Conservation (phyloP, 35 echinoderm and acorn worm species). For the Eucidaris tribuloides region DNA sequence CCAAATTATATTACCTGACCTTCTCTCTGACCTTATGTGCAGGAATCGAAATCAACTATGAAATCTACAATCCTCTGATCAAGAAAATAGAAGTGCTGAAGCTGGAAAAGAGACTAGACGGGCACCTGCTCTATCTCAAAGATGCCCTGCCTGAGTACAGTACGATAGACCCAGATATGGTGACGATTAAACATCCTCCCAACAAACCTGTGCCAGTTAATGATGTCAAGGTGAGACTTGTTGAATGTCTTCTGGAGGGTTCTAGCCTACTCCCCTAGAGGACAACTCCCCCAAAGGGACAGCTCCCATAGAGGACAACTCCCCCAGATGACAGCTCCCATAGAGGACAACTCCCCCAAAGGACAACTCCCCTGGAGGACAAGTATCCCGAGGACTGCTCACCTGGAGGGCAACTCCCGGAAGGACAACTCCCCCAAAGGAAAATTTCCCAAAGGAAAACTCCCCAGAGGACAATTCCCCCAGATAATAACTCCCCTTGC, state of each 20-base stretch:
- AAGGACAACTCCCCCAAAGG: too few relatives aligned
- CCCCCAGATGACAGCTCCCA: too few relatives aligned
- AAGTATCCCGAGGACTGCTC: background rate
- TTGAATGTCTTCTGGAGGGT: background rate
- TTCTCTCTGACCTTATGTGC: too few relatives aligned
- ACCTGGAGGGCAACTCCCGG: background rate
- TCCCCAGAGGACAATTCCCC: too few relatives aligned
- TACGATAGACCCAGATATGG: slow-evolving; percentile 93
- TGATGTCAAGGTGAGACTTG: slow-evolving; percentile 68
- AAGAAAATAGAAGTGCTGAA: slow-evolving; percentile 88
- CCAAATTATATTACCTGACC: too few relatives aligned
- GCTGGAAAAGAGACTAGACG: slow-evolving; percentile 80
- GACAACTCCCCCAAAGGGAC: too few relatives aligned
- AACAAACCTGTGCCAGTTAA: slow-evolving; percentile 72
- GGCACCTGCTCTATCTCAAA: slow-evolving; percentile 69
- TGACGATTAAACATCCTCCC: slow-evolving; percentile 68
- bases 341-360: too few relatives aligned
- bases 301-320: too few relatives aligned
- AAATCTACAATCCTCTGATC: slow-evolving; percentile 87
- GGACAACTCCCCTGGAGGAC: too few relatives aligned
- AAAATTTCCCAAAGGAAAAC: too few relatives aligned
- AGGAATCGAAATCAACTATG: slow-evolving; percentile 88
- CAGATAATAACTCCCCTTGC: too few relatives aligned
- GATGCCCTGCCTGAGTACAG: slow-evolving; percentile 90
- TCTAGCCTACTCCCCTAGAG: too few relatives aligned